Evolutionary conservation across 2,113 vertebrate genomes (phyloP).

Genomic region (Cyphomyrus discorhynchus): DNA sequence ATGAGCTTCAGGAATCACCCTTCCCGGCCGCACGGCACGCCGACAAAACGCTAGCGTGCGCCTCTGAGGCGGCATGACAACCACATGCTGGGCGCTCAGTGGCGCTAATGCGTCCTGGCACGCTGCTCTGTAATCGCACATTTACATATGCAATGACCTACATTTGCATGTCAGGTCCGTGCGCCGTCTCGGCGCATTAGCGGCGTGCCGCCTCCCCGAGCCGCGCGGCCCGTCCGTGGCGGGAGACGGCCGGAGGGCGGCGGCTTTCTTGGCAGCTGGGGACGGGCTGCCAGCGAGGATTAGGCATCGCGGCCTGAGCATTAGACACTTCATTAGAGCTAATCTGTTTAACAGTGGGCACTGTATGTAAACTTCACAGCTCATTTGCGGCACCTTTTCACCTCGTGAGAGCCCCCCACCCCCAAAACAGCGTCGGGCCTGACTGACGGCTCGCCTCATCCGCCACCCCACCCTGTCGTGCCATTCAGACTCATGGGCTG

Average conservation of each 20-base stretch:
- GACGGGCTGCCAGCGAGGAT: conserved; percentile 95
- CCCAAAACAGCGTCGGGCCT: conserved; percentile 88
- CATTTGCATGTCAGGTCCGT: conserved; percentile 99
- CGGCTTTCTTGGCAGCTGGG: conserved; percentile 89
- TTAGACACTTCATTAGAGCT: conserved; percentile 99
- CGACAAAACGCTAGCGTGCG: conserved; percentile 90
- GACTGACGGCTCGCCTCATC: conserved; percentile 92
- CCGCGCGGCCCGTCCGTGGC: conserved; percentile 76
- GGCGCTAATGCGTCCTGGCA: conserved; percentile 98
- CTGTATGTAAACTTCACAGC: conserved; percentile 99
- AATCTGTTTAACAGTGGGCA: conserved; percentile 99
- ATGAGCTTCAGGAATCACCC: conserved; percentile 61
- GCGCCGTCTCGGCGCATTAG: conserved; percentile 96
- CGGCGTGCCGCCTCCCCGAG: conserved; percentile 77
- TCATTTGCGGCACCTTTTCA: conserved; percentile 90
- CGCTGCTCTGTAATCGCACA: conserved; percentile 97
- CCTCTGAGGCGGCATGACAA: conserved; percentile 89
- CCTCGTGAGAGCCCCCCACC: conserved; percentile 72
- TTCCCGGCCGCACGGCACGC: conserved; percentile 70
- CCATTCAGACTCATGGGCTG: conserved; percentile 61
- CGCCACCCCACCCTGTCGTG: conserved; percentile 75
- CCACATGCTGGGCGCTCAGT: conserved; percentile 97
- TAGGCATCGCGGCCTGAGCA: conserved; percentile 91
- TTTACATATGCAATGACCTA: conserved; percentile 99
- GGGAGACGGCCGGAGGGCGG: conserved; percentile 80